A percentile compares a stretch with the other conserved stretches of the same genome.
Conservation (phyloP, 37 sponge, comb jelly and placozoan genomes). For the Crambe crambe region DNA sequence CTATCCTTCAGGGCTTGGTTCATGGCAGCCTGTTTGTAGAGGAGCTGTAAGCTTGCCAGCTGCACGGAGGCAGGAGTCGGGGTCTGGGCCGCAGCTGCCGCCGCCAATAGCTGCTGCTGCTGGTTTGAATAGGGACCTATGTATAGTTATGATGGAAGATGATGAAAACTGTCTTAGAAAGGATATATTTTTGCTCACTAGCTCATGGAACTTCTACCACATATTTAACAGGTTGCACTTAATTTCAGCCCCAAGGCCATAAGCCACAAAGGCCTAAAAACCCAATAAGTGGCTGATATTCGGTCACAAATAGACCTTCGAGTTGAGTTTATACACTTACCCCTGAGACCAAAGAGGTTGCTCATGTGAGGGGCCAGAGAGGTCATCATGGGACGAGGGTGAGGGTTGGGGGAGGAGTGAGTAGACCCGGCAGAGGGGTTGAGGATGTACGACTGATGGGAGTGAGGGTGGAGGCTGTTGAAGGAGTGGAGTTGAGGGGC, state of each 20-base stretch:
- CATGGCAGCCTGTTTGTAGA: not conserved
- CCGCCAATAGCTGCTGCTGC: not conserved
- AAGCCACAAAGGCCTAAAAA: no score
- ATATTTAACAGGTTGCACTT: no score
- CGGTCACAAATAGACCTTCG: no score
- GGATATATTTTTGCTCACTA: not conserved
- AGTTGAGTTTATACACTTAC: no score
- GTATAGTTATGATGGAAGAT: not conserved
- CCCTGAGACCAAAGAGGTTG: not conserved
- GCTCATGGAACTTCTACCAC: not conserved
- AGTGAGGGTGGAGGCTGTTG: not conserved
- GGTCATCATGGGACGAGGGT: constrained; percentile 2
- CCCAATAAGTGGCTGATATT: no score
- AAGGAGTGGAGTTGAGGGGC: not conserved
- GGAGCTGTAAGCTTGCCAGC: not conserved
- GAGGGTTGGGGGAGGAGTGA: constrained; percentile 16
- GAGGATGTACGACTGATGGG: not conserved
- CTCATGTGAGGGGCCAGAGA: constrained; percentile 8
- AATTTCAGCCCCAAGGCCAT: no score
- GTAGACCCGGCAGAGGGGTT: constrained; percentile 1
- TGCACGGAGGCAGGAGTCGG: not conserved
- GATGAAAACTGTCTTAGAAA: not conserved
- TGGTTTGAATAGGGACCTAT: not conserved
- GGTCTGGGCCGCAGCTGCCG: not conserved
- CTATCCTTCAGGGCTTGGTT: not conserved